Evolutionary conservation across 2,113 vertebrate genomes (phyloP).

Genomic region (Meleagris gallopavo): DNA sequence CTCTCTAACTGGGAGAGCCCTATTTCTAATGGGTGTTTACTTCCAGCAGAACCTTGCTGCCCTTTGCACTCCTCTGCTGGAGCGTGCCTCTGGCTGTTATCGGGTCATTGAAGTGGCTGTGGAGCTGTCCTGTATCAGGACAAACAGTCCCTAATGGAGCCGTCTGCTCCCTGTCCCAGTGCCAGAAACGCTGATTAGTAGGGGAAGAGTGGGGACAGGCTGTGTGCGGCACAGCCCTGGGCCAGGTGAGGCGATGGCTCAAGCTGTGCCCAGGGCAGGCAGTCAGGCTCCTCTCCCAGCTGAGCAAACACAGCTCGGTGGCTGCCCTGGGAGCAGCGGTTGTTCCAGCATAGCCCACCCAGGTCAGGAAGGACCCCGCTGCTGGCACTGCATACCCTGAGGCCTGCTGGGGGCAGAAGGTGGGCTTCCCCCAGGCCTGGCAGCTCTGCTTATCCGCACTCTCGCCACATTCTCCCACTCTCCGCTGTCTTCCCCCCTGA

Average conservation of each 20-base stretch:
- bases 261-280: not conserved
- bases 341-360: not conserved
- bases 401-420: not conserved
- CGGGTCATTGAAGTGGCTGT: not conserved
- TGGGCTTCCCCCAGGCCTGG: not conserved
- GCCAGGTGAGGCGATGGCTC: not conserved
- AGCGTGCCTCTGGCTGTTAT: not conserved
- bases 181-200: not conserved
- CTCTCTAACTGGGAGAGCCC: accelerated
- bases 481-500: not conserved
- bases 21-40: not conserved
- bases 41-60: not conserved
- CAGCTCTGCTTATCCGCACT: not conserved
- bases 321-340: not conserved
- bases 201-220: not conserved
- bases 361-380: not conserved
- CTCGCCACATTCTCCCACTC: not conserved
- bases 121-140: not conserved
- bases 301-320: accelerated
- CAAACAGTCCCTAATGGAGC: not conserved
- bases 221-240: accelerated
- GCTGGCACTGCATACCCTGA: accelerated
- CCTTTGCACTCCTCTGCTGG: accelerated
- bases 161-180: not conserved
- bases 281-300: not conserved